phyloP scores from a whole-genome alignment of 2,797 vertebrate genomes.

The Gymnodraco acuticeps region DNA sequence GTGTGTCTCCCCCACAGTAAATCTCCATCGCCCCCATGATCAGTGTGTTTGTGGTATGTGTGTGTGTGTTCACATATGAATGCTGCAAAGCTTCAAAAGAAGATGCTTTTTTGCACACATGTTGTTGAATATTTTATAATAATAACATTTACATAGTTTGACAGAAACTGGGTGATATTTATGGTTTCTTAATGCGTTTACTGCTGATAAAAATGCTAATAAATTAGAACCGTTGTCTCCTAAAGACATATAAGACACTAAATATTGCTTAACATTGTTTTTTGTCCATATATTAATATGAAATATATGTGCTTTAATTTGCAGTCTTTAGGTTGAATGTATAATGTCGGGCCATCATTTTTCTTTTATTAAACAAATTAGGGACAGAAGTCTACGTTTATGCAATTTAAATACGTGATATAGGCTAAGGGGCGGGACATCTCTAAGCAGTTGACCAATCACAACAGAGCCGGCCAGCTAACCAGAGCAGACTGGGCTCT shows the following conservation, averaged over 20 bases:
- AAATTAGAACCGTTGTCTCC: not conserved
- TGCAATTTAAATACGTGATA: too few relatives aligned
- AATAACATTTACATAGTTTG: rapidly evolving
- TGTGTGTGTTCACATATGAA: not conserved
- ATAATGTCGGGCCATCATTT: too few relatives aligned
- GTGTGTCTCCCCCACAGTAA: conserved; percentile 40
- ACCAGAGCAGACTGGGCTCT: too few relatives aligned
- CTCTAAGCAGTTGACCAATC: too few relatives aligned
- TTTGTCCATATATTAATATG: not conserved
- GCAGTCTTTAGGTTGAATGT: not conserved
- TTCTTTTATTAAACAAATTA: too few relatives aligned
- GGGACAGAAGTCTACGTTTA: too few relatives aligned
- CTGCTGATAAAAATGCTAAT: too few relatives aligned
- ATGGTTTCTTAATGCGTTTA: not conserved
- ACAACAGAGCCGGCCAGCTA: too few relatives aligned
- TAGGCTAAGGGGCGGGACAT: too few relatives aligned
- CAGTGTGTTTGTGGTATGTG: conserved; percentile 16
- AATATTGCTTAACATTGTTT: not conserved
- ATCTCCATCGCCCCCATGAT: conserved; percentile 38
- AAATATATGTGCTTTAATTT: not conserved
- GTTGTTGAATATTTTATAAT: conserved; percentile 21
- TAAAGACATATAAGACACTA: not conserved
- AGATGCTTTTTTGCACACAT: not conserved
- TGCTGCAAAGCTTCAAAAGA: conserved; percentile 23
- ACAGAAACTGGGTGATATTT: not conserved